These are phyloP conservation scores for Caenorhabditis japonica DNA, from an alignment of 2,888 invertebrate genomes.

Conservation along the genomic window DNA sequence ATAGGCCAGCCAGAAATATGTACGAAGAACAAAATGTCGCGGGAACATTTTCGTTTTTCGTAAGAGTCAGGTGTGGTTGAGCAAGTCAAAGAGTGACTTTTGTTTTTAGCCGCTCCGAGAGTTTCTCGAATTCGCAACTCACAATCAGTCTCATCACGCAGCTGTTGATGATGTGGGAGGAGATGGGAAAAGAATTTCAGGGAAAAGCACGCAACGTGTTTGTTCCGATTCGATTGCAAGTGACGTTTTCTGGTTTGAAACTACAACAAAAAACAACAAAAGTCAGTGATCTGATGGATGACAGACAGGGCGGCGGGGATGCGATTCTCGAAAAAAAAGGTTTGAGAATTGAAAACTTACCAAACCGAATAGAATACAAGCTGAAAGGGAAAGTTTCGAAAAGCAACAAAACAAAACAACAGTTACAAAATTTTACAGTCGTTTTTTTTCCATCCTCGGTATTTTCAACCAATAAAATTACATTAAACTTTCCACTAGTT, in stretches of 20 bases:
- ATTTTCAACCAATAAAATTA: too few relatives aligned
- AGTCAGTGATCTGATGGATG: not conserved
- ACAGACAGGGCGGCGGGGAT: too few relatives aligned
- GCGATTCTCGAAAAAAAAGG: too few relatives aligned
- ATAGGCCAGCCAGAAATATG: conserved; percentile 13
- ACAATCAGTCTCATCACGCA: too few relatives aligned
- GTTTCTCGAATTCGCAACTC: conserved; percentile 29
- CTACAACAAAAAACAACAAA: conserved; percentile 4
- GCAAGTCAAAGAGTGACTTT: conserved; percentile 37
- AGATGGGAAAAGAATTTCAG: conserved; percentile 15
- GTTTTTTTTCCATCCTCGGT: too few relatives aligned
- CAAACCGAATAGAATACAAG: too few relatives aligned
- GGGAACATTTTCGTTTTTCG: conserved; percentile 9
- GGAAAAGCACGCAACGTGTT: conserved; percentile 42
- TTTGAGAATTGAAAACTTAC: too few relatives aligned
- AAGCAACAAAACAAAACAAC: conserved; percentile 20
- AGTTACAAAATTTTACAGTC: conserved; percentile 21
- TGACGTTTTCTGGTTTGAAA: conserved; percentile 20
- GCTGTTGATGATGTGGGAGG: conserved; percentile 39
- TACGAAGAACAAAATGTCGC: not conserved
- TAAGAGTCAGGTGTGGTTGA: conserved; percentile 44
- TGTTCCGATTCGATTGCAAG: conserved; percentile 33
- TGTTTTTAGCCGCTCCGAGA: conserved; percentile 28
- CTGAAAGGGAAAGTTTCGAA: too few relatives aligned
- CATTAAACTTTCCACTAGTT: too few relatives aligned